Evolutionary conservation across 2,888 invertebrate species (phyloP), one percentile per base, ranked within the genome.

Genomic region (Napeogenes sylphis): DNA sequence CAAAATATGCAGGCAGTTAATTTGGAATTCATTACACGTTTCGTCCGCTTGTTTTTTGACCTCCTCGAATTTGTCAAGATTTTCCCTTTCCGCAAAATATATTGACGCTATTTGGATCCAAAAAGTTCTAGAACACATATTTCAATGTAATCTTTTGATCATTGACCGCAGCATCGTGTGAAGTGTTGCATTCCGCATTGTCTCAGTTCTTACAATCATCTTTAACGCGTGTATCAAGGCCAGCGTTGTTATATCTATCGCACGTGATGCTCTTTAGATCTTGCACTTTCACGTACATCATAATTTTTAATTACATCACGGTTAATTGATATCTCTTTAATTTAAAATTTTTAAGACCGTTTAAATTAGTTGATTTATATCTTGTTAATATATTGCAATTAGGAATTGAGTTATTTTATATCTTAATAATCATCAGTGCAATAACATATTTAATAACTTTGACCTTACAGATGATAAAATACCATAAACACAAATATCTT

Each of bases 191-290:
- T 70, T 70, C 72, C 71, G 69, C 74, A 73, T 76, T 73, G 74
- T 73, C 72, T 77, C 71, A 71, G 72, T 66, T 64, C 63, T 75
- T 76, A 75, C 75, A 74, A 74, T 71, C 72, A 70, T 80, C 77
- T 77, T 77, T 62, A 67, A 59, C 74, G 76, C 76, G 74, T 75
- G 68, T 71, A 69, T 72, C 80, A 82, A 82, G 84, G 84, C 78
- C 80, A 75, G 70, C 75, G 82, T 83, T 82, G 82, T 83, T 74
- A 82, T 69, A 73, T 75, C 73, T 79, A 84, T 82, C 82, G 75
- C 73, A 81, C 80, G 79, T 79, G 77, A 80, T 72, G 72, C 74
- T 78, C 75, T 70, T 60, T 68, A 64, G 64, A 61, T 70, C 63
- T 71, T 78, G 72, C 73, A 77, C 80, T 82, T 83, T 79, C 80